Evolutionary conservation across 2,113 vertebrate species (phyloP).

Genomic region (Neolamprologus brichardi): DNA sequence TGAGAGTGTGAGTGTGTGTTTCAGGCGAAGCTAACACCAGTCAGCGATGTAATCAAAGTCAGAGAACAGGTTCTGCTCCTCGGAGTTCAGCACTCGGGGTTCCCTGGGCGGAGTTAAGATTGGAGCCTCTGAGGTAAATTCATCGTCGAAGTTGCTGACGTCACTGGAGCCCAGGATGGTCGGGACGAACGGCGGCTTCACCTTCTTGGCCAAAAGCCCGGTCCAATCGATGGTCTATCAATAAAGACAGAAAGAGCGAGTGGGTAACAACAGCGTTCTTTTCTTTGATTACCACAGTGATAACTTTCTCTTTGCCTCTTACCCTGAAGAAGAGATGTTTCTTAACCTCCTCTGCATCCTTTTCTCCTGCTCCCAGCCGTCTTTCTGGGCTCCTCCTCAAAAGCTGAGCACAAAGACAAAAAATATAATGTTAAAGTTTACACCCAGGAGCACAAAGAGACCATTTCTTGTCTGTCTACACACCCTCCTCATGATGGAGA

Average conservation of each 20-base stretch:
- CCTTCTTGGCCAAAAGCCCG: slow-evolving; percentile 89
- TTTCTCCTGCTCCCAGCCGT: slow-evolving; percentile 91
- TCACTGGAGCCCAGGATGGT: slow-evolving; percentile 88
- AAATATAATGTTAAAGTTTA: background rate
- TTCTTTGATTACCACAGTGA: background rate
- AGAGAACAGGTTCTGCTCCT: slow-evolving; percentile 91
- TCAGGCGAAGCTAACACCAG: slow-evolving; percentile 82
- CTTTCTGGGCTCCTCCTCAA: slow-evolving; percentile 93
- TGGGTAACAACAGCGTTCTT: background rate
- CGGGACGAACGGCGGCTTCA: slow-evolving; percentile 94
- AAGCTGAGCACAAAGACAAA: slow-evolving; percentile 67
- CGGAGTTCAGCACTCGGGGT: slow-evolving; percentile 84
- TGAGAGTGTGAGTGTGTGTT: slow-evolving; percentile 31
- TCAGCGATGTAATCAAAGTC: slow-evolving; percentile 98
- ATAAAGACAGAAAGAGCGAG: background rate
- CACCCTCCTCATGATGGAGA: slow-evolving; percentile 98
- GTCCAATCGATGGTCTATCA: slow-evolving; percentile 88
- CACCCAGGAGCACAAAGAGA: background rate
- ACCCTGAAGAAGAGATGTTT: slow-evolving; percentile 97
- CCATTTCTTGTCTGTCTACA: background rate
- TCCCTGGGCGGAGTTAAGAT: slow-evolving; percentile 94
- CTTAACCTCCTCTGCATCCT: slow-evolving; percentile 96
- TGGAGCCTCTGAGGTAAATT: slow-evolving; percentile 97
- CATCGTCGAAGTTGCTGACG: slow-evolving; percentile 97
- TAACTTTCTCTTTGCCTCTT: slow-evolving; percentile 7